These are phyloP conservation scores for Torymus auratus DNA, from an alignment of 2,888 invertebrate genomes.

Conservation along the genomic window DNA sequence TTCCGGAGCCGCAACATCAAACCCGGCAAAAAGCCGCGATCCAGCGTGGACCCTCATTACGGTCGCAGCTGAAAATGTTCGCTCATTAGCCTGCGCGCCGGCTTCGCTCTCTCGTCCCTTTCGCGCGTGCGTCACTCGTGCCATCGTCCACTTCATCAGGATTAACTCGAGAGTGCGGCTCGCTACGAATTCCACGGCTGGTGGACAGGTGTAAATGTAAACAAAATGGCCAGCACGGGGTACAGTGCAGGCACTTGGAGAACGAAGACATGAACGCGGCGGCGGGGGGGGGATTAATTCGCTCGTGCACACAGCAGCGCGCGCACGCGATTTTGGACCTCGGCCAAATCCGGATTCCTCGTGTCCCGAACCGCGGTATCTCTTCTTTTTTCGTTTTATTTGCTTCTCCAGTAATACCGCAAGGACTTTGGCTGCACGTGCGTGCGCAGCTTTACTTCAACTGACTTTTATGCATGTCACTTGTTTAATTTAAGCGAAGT, in stretches of 20 bases:
- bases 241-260: neutral
- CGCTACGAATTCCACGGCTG: neutral
- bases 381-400: conserved; percentile 7
- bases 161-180: neutral
- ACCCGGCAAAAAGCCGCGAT: no score
- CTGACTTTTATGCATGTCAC: neutral
- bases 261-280: no score
- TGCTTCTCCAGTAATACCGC: neutral
- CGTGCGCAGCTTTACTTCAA: neutral
- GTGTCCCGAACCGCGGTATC: neutral
- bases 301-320: conserved; percentile 4
- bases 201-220: conserved; percentile 21
- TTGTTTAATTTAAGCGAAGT: neutral
- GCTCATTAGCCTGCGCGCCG: conserved; percentile 16
- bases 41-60: no score
- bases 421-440: neutral
- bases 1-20: no score
- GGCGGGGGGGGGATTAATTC: conserved; percentile 4
- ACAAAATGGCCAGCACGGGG: conserved; percentile 16
- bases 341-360: conserved; percentile 26
- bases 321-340: neutral
- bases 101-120: neutral
- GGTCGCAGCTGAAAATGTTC: neutral
- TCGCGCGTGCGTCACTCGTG: neutral
- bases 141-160: conserved; percentile 10